Percentiles rank a stretch among this genome's conserved stretches.
These are phyloP conservation scores for Anthoscopus minutus DNA, from an alignment of 2,113 vertebrate species.

Conservation along the genomic window DNA sequence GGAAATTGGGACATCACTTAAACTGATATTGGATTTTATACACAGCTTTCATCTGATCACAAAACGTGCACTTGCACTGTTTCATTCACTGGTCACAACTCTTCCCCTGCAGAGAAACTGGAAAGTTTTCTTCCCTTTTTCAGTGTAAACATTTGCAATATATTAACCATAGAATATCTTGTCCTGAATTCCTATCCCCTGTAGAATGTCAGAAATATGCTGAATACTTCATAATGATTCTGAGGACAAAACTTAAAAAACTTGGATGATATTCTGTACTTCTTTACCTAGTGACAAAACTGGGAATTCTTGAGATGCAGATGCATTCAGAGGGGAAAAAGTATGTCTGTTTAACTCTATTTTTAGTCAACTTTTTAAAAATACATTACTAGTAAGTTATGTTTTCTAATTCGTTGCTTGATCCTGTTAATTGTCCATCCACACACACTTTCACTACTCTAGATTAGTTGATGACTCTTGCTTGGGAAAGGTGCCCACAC, in stretches of 20 bases:
- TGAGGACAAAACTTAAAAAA: neutral
- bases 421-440: neutral
- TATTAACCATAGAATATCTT: neutral
- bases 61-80: neutral
- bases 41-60: neutral
- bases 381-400: neutral
- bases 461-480: neutral
- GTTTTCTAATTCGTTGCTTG: neutral
- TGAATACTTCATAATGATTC: neutral
- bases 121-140: neutral
- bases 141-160: neutral
- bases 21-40: neutral
- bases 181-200: neutral
- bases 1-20: neutral
- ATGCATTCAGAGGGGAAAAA: neutral
- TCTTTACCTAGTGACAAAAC: neutral
- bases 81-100: neutral
- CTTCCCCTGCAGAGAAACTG: neutral
- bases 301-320: neutral
- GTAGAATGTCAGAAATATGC: neutral
- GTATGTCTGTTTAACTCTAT: neutral
- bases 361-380: neutral
- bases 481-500: neutral
- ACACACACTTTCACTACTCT: neutral
- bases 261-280: neutral